Conservation (phyloP, 2,113 vertebrate species). For the Pantherophis guttatus region DNA sequence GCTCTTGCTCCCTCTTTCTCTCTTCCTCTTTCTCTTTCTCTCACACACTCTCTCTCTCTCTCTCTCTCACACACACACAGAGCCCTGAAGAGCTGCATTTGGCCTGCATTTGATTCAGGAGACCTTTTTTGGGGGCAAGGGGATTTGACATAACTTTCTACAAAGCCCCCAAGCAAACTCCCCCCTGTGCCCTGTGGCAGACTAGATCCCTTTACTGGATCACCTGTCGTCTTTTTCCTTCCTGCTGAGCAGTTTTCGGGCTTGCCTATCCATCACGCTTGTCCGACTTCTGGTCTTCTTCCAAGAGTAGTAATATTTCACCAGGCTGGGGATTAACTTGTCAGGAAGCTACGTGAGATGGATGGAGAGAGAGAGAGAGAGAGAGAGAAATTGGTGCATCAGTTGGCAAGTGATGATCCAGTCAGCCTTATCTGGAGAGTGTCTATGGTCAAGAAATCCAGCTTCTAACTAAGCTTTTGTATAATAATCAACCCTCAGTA, state of each 20-base stretch:
- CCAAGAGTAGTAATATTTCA: slow-evolving; percentile 93
- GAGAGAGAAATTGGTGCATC: background rate
- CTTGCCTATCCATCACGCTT: slow-evolving; percentile 91
- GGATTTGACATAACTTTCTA: no score
- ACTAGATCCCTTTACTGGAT: background rate
- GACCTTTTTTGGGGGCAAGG: background rate
- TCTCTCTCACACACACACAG: no score
- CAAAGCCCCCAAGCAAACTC: background rate
- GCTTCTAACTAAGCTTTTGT: no score
- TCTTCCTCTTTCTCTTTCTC: no score
- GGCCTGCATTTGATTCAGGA: background rate
- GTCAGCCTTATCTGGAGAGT: no score
- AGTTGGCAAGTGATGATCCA: no score
- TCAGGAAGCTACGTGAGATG: slow-evolving; percentile 76
- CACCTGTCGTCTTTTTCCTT: slow-evolving; percentile 86
- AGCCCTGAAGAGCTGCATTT: background rate
- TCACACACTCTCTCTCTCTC: no score
- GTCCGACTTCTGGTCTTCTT: slow-evolving; percentile 89
- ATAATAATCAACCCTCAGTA: no score
- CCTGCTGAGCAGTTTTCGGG: slow-evolving; percentile 81
- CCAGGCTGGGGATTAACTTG: slow-evolving; percentile 87
- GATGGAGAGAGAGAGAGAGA: background rate
- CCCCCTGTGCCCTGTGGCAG: background rate
- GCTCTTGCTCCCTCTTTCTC: no score
- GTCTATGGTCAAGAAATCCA: no score